Conservation (phyloP, 2,888 invertebrate genomes). For the Monoplex corrugatus region DNA sequence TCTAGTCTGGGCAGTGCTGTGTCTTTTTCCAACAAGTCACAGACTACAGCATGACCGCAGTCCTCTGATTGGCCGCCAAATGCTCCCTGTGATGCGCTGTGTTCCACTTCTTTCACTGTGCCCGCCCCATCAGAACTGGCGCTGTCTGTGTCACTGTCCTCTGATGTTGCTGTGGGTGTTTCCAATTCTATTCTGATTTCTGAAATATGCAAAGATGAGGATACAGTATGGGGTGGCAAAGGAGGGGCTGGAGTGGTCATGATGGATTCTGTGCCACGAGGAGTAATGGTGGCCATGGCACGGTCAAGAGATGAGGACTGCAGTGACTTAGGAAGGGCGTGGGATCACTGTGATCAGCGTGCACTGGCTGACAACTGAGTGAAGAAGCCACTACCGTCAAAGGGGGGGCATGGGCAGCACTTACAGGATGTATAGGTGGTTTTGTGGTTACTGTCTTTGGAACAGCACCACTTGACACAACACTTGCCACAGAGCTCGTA, state of each 20-base stretch:
- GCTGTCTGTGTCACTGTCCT: slow-evolving; percentile 51
- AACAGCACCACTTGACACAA: neutral
- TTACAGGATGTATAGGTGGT: neutral
- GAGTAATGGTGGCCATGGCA: slow-evolving; percentile 40
- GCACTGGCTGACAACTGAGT: neutral
- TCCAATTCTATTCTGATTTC: slow-evolving; percentile 55
- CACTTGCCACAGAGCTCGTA: neutral
- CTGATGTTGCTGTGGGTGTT: slow-evolving; percentile 23
- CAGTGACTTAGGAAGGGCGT: neutral
- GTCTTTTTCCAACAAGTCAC: neutral
- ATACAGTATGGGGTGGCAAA: slow-evolving; percentile 59
- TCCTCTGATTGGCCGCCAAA: neutral
- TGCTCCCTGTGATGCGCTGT: neutral
- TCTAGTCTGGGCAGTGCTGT: neutral
- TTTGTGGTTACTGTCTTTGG: neutral
- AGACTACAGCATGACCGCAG: neutral
- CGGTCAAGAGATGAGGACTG: neutral
- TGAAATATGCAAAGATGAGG: slow-evolving; percentile 53
- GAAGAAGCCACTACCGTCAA: neutral
- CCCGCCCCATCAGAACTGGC: slow-evolving; percentile 46
- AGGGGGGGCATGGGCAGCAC: neutral
- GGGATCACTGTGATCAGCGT: too few relatives aligned
- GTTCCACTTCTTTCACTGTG: slow-evolving; percentile 41
- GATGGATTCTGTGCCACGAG: slow-evolving; percentile 42
- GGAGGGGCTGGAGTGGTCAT: slow-evolving; percentile 57